These are phyloP conservation scores for Burhinus bistriatus DNA, from an alignment of 2,113 vertebrate genomes.

Conservation along the genomic window DNA sequence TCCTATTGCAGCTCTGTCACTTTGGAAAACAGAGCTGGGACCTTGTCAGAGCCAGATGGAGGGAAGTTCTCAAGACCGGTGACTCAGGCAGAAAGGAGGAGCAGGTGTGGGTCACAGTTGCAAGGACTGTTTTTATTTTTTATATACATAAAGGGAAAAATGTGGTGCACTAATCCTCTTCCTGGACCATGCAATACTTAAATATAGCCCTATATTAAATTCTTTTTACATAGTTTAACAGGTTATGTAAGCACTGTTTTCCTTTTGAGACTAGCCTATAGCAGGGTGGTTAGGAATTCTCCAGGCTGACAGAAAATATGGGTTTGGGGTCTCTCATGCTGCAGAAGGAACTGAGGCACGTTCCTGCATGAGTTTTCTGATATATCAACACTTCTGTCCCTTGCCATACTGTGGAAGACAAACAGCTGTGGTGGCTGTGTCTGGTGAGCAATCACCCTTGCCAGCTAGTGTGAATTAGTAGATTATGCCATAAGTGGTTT, in stretches of 20 bases:
- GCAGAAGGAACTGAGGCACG: fast-evolving
- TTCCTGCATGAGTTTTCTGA: not conserved
- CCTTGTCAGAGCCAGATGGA: not conserved
- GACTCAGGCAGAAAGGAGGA: not conserved
- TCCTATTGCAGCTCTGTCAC: not conserved
- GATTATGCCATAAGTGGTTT: not conserved
- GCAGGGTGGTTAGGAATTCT: not conserved
- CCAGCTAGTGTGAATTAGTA: not conserved
- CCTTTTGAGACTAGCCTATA: not conserved
- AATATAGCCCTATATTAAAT: not conserved
- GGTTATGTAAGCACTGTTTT: fast-evolving
- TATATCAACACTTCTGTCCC: not conserved
- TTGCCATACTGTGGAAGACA: not conserved
- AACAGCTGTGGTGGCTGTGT: not conserved
- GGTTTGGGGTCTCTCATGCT: not conserved
- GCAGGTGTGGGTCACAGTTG: not conserved
- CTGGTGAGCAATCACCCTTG: not conserved
- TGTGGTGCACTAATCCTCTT: not conserved
- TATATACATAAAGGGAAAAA: not conserved
- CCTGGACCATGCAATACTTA: not conserved
- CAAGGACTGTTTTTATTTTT: not conserved
- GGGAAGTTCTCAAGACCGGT: not conserved
- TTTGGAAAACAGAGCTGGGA: not conserved
- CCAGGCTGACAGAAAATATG: not conserved
- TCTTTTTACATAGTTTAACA: not conserved